Conservation (phyloP, 2,113 vertebrate species). For the Brevimyrus niger region DNA sequence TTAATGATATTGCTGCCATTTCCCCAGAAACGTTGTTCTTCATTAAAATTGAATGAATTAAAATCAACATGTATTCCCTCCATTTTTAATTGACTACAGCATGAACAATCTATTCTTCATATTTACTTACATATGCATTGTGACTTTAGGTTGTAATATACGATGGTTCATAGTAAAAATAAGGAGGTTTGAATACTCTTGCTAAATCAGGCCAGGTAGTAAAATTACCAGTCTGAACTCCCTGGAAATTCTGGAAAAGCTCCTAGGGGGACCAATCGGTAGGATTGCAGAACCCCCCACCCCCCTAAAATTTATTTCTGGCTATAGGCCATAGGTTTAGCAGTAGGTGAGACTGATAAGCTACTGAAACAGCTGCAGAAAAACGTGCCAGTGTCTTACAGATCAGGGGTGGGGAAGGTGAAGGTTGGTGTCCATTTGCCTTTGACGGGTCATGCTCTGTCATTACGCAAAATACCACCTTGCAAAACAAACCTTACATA, state of each 20-base stretch:
- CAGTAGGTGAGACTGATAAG: neutral
- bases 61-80: neutral
- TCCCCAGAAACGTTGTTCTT: neutral
- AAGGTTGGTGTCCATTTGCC: neutral
- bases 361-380: neutral
- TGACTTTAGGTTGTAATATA: neutral
- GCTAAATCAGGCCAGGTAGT: neutral
- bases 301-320: neutral
- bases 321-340: neutral
- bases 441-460: neutral
- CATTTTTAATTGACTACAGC: neutral
- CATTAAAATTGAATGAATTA: neutral
- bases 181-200: neutral
- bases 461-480: neutral
- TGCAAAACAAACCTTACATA: neutral
- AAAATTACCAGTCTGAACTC: neutral
- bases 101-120: neutral
- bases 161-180: neutral
- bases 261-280: neutral
- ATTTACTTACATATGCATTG: neutral
- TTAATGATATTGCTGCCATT: neutral
- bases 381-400: neutral
- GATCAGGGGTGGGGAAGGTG: neutral
- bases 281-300: neutral
- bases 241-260: neutral